Base-by-base conservation (phyloP, 2,888 invertebrate genomes). In the Metellina segmentata region DNA sequence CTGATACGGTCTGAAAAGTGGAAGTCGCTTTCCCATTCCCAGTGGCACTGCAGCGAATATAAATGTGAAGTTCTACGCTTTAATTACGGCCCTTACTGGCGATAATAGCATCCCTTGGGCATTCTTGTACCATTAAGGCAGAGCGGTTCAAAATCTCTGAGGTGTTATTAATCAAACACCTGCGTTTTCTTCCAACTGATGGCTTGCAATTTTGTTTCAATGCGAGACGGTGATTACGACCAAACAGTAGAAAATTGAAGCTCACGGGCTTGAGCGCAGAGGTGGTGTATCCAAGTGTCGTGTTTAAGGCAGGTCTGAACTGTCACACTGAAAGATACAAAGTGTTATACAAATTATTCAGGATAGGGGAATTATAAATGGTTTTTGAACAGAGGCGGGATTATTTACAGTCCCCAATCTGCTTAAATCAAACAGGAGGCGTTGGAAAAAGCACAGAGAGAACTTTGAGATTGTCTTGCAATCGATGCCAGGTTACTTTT, bases 11-110 rank as follows among this genome's bases (percentile, higher is more conserved):
- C 77, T 34, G 13, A 75, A 75, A 71, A 79, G 34, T 69, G 19
- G 74, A 61, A 81, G 88, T 61, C 9, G 49, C 19, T 61, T 69
- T 61, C 78, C 34, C 69, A 69, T 48, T 48, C 13, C 53, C 49
- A 34, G 34, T 81, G 74, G 49, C 52, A 53, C 74, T 70, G 51
- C 34, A 20, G 61, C 19, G 52, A 51, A 52, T 86, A 78, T 53
- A 81, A 82, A 81, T 86, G 51, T 34, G 86, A 53, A 81, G 72
- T 19, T 53, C 19, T 34, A 13, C 9, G 16, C 69, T 82, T 81
- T 77, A 82, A 89, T 89, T 89, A 81, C 77, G 16, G 49, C 74
- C 72, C 34, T 87, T 87, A 72, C 69, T 51, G 48, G 70, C 53
- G 81, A 61, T 20, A 78, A 81, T 72, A 19, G 53, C 72, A 72